phyloP scores from a whole-genome alignment of 37 sponge, comb jelly and placozoan genomes.

The Geodia barretti region DNA sequence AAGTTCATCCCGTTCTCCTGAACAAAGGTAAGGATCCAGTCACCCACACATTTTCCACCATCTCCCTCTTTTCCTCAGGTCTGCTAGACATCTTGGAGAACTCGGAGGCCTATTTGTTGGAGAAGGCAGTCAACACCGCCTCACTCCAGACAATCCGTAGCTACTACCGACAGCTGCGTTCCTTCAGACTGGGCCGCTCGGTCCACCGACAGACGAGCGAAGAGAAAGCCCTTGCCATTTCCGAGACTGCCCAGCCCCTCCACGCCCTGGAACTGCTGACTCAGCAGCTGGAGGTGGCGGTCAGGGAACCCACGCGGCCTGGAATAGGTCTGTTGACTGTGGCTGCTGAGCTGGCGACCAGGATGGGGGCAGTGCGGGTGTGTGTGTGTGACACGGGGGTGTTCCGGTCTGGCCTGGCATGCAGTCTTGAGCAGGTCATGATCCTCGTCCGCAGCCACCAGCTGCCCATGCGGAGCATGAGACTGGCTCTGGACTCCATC shows the following conservation, averaged over 20 bases:
- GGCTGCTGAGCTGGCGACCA: conserved; percentile 55
- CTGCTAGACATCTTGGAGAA: conserved; percentile 26
- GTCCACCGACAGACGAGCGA: conserved; percentile 49
- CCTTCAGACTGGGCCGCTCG: conserved; percentile 48
- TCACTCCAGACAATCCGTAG: conserved; percentile 27
- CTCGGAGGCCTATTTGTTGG: background rate
- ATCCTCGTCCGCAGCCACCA: conserved; percentile 70
- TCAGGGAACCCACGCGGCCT: conserved; percentile 38
- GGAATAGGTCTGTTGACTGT: conserved; percentile 74
- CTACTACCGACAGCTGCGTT: conserved; percentile 55
- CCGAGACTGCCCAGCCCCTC: conserved; percentile 66
- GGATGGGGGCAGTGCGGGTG: conserved; percentile 67
- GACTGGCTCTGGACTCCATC: conserved; percentile 47
- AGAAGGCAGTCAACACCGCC: conserved; percentile 34
- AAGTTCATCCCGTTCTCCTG: conserved; percentile 60
- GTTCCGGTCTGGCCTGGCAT: conserved; percentile 37
- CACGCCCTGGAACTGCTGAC: conserved; percentile 68
- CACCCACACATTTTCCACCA: background rate
- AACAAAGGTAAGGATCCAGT: conserved; percentile 33
- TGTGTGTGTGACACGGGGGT: conserved; percentile 72
- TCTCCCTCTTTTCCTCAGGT: conserved; percentile 14
- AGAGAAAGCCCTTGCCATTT: conserved; percentile 40
- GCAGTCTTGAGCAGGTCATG: conserved; percentile 65
- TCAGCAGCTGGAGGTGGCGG: conserved; percentile 31
- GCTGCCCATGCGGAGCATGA: conserved; percentile 46